These are phyloP conservation scores for Xenopus tropicalis DNA, from an alignment of 2,113 vertebrate species.

Conservation along the genomic window UCB_Xtro_10.0 CM004451.2:50030001-50030500, in stretches of 20 bases:
- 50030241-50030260: constrained; percentile 45
- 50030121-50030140: constrained; percentile 3
- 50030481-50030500: too few relatives aligned
- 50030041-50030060: neutral
- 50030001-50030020: neutral
- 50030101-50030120: constrained; percentile 8
- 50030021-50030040: neutral
- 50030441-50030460: neutral
- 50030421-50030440: neutral
- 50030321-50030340: constrained; percentile 19
- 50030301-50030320: constrained; percentile 42
- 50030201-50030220: constrained; percentile 36
- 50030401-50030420: constrained; percentile 6
- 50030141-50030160: constrained; percentile 20
- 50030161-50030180: constrained; percentile 21
- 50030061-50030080: neutral
- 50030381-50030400: constrained; percentile 2
- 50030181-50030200: constrained; percentile 40
- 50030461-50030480: too few relatives aligned
- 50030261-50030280: constrained; percentile 38
- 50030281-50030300: constrained; percentile 32
- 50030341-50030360: constrained; percentile 28
- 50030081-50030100: neutral
- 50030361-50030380: constrained; percentile 22
- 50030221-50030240: constrained; percentile 44